phyloP scores from a whole-genome alignment of 2,888 invertebrate species.

The Ischnura elegans region DNA sequence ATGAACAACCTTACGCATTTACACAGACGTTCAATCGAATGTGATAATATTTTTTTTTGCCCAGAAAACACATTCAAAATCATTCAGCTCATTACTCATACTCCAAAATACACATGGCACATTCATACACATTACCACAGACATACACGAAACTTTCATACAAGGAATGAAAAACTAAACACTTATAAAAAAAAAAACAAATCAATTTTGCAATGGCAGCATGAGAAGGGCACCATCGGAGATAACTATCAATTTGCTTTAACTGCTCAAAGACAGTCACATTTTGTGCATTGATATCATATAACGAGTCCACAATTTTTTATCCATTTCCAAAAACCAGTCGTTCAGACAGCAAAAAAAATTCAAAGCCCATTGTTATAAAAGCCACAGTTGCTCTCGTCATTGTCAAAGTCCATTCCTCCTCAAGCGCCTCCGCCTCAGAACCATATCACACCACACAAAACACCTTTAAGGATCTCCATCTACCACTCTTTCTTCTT shows the following conservation, averaged over 20 bases:
- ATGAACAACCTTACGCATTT: conserved; percentile 15
- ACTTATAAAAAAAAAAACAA: conserved; percentile 47
- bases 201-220: conserved; percentile 30
- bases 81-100: not conserved
- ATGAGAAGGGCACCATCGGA: conserved; percentile 59
- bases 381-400: conserved; percentile 11
- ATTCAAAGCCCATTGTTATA: conserved; percentile 7
- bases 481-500: conserved; percentile 98
- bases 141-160: conserved; percentile 22
- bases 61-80: conserved; percentile 29
- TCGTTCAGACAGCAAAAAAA: not conserved
- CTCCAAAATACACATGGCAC: conserved; percentile 4
- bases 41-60: conserved; percentile 35
- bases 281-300: conserved; percentile 55
- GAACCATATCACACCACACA: not conserved
- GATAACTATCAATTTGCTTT: conserved; percentile 35
- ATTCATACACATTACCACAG: not conserved
- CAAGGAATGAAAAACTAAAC: conserved; percentile 66
- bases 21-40: conserved; percentile 40
- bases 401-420: conserved; percentile 8
- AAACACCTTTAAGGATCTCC: not conserved
- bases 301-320: not conserved
- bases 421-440: conserved; percentile 37
- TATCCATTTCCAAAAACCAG: not conserved
- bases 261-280: conserved; percentile 37